phyloP scores from a whole-genome alignment of 1,140 invertebrate genomes.

The Lithobius niger region DNA sequence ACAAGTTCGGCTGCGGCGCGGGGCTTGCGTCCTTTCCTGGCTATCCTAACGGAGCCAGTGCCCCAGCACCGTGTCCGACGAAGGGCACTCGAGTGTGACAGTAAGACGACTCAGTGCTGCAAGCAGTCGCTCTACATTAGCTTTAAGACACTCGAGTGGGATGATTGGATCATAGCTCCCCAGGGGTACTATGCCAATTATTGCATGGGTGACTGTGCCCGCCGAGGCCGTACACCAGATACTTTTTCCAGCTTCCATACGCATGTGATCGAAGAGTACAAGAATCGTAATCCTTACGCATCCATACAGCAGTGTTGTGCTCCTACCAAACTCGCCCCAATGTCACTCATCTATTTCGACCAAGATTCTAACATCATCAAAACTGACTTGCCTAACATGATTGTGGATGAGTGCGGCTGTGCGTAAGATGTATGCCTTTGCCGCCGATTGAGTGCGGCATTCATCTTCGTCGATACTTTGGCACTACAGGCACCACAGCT shows the following conservation, averaged over 20 bases:
- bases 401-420: conserved; percentile 90
- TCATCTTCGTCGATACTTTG: no score
- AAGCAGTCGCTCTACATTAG: conserved; percentile 81
- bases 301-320: conserved; percentile 82
- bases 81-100: conserved; percentile 65
- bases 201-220: conserved; percentile 67
- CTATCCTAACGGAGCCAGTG: conserved; percentile 58
- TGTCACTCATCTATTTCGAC: conserved; percentile 88
- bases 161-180: conserved; percentile 88
- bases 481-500: no score
- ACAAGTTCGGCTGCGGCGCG: conserved; percentile 1
- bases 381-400: conserved; percentile 87
- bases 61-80: conserved; percentile 46
- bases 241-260: conserved; percentile 74
- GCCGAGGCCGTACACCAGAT: conserved; percentile 52
- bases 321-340: conserved; percentile 79
- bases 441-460: no score
- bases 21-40: conserved; percentile 55
- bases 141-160: conserved; percentile 81
- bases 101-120: conserved; percentile 63
- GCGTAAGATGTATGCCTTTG: no score
- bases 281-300: conserved; percentile 48
- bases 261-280: conserved; percentile 75
- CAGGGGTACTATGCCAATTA: conserved; percentile 80
- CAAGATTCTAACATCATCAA: conserved; percentile 82